phyloP scores from a whole-genome alignment of 1,140 invertebrate species.

The Drosophila gunungcola region DNA sequence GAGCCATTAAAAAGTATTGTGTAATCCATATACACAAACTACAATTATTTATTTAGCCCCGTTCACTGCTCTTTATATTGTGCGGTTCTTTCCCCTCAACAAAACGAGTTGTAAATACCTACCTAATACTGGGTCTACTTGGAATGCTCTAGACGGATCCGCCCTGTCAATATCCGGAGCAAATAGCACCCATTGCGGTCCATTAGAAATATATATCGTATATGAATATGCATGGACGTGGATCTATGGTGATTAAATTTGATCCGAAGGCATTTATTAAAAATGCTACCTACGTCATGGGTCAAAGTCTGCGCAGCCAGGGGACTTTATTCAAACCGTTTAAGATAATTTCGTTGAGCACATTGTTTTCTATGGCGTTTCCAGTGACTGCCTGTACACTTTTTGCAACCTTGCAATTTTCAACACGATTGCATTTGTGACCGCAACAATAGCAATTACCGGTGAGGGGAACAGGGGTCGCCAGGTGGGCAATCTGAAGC shows the following conservation, averaged over 20 bases:
- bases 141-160: slow-evolving; percentile 19
- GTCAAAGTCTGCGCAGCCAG: slow-evolving; percentile 26
- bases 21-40: not conserved
- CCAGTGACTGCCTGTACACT: slow-evolving; percentile 11
- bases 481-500: slow-evolving; percentile 35
- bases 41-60: not conserved
- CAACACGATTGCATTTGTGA: slow-evolving; percentile 70
- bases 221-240: slow-evolving; percentile 28
- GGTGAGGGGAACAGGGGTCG: slow-evolving; percentile 12
- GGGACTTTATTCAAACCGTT: slow-evolving; percentile 12
- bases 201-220: slow-evolving; percentile 11
- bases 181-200: slow-evolving; percentile 41
- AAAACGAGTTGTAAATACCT: slow-evolving; percentile 9
- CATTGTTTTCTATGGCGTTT: slow-evolving; percentile 18
- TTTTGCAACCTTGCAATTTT: slow-evolving; percentile 76
- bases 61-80: slow-evolving; percentile 15
- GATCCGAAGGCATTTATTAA: not conserved
- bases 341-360: slow-evolving; percentile 16
- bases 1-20: not conserved
- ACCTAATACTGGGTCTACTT: slow-evolving; percentile 19
- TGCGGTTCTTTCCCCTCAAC: slow-evolving; percentile 14
- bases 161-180: slow-evolving; percentile 28
- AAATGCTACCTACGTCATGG: slow-evolving; percentile 31
- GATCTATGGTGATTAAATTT: slow-evolving; percentile 19
- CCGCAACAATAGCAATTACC: slow-evolving; percentile 65